Conservation (phyloP, 2,797 vertebrate genomes). For the Mastacembelus armatus region DNA sequence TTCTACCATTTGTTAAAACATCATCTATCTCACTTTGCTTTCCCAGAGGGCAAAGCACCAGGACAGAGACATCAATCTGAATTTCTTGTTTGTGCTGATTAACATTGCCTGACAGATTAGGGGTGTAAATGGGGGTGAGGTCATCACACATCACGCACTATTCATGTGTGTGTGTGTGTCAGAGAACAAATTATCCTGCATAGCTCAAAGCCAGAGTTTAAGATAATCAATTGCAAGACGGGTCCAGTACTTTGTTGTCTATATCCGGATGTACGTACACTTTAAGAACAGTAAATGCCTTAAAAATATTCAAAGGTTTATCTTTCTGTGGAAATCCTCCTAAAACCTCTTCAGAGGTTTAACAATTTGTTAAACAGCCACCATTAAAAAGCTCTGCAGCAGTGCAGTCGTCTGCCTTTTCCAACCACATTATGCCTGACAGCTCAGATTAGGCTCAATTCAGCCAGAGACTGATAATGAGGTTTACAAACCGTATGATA, state of each 20-base stretch:
- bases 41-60: slow-evolving; percentile 12
- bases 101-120: slow-evolving; percentile 24
- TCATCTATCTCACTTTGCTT: slow-evolving; percentile 51
- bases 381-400: slow-evolving; percentile 1
- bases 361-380: slow-evolving; percentile 13
- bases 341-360: neutral
- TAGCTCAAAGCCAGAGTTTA: neutral
- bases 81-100: slow-evolving; percentile 12
- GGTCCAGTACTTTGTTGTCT: neutral
- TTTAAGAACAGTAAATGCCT: too few relatives aligned
- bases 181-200: neutral
- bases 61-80: slow-evolving; percentile 39
- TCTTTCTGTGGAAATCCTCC: neutral
- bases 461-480: too few relatives aligned
- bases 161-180: neutral
- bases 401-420: slow-evolving; percentile 18
- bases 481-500: neutral
- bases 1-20: slow-evolving; percentile 29
- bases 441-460: slow-evolving; percentile 31
- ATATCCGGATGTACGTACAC: neutral
- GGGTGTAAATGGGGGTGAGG: slow-evolving; percentile 1
- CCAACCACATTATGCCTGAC: slow-evolving; percentile 33
- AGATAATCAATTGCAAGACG: too few relatives aligned
- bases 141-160: neutral
- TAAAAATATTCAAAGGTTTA: neutral